Evolutionary conservation across 2,797 vertebrate species (phyloP).

Genomic region (Picus viridis): DNA sequence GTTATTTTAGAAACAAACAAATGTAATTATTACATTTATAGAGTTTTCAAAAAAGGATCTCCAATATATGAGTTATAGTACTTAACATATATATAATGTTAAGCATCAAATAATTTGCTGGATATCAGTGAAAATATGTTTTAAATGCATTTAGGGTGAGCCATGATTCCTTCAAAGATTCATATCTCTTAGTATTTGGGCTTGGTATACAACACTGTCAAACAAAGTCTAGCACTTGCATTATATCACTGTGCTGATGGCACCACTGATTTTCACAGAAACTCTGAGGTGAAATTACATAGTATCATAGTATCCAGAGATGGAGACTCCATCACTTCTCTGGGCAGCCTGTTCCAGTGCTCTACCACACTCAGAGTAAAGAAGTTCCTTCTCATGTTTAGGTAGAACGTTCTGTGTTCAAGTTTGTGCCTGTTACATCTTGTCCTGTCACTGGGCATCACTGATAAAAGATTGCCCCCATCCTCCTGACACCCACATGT

Average conservation of each 20-base stretch:
- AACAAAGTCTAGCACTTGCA: neutral
- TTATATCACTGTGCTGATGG: neutral
- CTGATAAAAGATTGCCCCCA: too few species aligned
- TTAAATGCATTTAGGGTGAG: neutral
- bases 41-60: neutral
- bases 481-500: too few species aligned
- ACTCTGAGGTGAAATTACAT: neutral
- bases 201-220: neutral
- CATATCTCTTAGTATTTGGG: neutral
- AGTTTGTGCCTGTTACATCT: too few species aligned
- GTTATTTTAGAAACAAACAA: neutral
- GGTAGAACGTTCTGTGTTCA: too few species aligned
- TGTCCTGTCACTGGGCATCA: too few species aligned
- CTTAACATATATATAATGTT: neutral
- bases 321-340: too few species aligned
- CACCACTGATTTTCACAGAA: neutral
- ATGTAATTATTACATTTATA: neutral
- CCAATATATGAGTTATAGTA: neutral
- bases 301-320: too few species aligned
- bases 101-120: neutral
- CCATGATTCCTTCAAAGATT: neutral
- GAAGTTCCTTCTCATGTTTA: too few species aligned
- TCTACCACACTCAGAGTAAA: too few species aligned
- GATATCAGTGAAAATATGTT: neutral
- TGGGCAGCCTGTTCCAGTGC: too few species aligned